Evolutionary conservation across 2,113 vertebrate genomes (phyloP).

Genomic region (Sorex araneus): DNA sequence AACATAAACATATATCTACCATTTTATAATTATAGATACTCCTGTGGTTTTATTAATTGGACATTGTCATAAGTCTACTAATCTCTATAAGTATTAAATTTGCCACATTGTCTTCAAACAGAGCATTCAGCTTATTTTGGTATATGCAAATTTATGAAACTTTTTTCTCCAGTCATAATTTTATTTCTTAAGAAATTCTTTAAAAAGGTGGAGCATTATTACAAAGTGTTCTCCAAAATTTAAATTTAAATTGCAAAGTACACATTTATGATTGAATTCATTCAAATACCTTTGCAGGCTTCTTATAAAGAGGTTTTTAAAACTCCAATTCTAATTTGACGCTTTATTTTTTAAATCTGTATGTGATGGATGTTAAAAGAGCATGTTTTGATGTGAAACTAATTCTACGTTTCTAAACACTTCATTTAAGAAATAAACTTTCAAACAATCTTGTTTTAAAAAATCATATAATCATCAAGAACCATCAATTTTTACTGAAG

Average conservation of each 20-base stretch:
- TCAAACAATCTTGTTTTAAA: neutral
- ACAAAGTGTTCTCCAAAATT: neutral
- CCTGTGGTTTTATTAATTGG: neutral
- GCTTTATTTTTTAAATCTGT: neutral
- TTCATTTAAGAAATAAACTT: conserved; percentile 31
- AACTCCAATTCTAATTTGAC: neutral
- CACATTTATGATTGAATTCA: neutral
- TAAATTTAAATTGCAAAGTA: conserved; percentile 29
- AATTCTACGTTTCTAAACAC: conserved; percentile 4
- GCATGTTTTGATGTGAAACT: conserved; percentile 18
- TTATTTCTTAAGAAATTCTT: conserved; percentile 36
- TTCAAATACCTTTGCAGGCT: conserved; percentile 30
- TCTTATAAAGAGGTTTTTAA: too few relatives aligned
- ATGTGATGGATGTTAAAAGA: neutral
- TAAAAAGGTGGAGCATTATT: neutral
- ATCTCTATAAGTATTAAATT: neutral
- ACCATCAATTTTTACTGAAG: conserved; percentile 14
- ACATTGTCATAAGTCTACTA: neutral
- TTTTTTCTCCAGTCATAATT: conserved; percentile 31
- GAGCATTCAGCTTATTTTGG: conserved; percentile 41
- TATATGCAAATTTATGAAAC: neutral
- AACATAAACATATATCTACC: neutral
- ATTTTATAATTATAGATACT: conserved; percentile 20
- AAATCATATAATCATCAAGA: conserved; percentile 7
- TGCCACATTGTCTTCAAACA: neutral